Conservation (phyloP, 2,113 vertebrate species). For the Syngnathoides biaculeatus region DNA sequence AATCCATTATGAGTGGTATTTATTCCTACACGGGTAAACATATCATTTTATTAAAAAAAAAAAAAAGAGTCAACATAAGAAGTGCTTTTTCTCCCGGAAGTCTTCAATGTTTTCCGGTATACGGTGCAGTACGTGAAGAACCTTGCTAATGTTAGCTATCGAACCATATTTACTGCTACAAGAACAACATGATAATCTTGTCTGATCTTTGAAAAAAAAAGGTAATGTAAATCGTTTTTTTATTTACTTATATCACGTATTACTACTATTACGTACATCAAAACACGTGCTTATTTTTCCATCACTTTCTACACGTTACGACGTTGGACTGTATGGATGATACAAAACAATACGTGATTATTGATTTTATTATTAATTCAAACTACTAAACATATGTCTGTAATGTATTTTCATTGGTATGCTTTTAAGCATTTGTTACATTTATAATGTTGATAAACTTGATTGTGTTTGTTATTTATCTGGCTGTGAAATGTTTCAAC, state of each 20-base stretch:
- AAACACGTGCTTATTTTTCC: background rate
- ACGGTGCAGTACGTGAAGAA: too few species aligned
- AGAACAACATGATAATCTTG: background rate
- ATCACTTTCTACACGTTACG: background rate
- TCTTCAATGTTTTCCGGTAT: constrained; percentile 16
- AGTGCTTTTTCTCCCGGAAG: constrained; percentile 19
- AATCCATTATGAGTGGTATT: background rate
- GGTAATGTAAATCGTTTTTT: background rate
- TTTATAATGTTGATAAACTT: background rate
- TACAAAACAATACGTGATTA: background rate
- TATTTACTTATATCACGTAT: background rate
- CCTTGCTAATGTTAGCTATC: background rate
- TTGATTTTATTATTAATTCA: background rate
- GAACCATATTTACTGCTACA: background rate
- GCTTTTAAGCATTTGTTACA: background rate
- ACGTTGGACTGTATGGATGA: background rate
- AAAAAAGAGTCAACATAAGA: background rate
- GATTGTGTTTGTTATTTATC: background rate
- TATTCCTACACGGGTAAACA: too few species aligned
- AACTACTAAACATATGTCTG: background rate
- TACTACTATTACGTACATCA: too few species aligned
- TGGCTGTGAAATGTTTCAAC: background rate
- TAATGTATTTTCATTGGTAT: background rate
- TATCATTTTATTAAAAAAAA: background rate
- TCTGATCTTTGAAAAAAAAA: background rate